These are phyloP conservation scores for Litocranius walleri DNA, from an alignment of 2,113 vertebrate species.

Conservation along the genomic window DNA sequence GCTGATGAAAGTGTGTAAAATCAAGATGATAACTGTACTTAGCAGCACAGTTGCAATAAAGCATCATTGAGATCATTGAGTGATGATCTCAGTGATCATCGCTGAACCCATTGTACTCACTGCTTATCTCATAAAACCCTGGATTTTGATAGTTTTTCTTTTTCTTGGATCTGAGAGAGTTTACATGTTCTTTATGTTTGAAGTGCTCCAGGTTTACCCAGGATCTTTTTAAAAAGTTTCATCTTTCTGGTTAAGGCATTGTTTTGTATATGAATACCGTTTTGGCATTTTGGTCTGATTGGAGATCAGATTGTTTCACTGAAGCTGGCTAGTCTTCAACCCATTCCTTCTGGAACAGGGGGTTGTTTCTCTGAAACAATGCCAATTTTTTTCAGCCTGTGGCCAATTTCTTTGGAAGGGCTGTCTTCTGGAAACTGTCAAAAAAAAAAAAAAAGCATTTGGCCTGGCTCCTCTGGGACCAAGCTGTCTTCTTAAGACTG, in stretches of 20 bases:
- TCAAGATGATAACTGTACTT: background rate
- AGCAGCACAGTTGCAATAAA: background rate
- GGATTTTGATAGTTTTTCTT: background rate
- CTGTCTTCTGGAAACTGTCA: background rate
- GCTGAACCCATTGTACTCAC: background rate
- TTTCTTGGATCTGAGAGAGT: background rate
- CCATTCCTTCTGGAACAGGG: background rate
- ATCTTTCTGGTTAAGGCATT: background rate
- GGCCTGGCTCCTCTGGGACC: background rate
- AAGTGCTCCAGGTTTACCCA: background rate
- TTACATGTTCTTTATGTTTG: background rate
- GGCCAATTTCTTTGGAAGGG: background rate
- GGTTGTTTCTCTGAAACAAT: background rate
- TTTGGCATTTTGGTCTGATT: background rate
- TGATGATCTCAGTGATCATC: background rate
- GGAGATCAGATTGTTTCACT: background rate
- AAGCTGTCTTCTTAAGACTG: background rate
- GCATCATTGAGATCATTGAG: background rate
- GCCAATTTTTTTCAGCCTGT: background rate
- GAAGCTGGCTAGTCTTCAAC: background rate
- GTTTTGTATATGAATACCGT: background rate
- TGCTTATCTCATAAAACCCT: background rate
- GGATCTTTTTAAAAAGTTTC: background rate
- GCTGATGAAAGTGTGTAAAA: background rate
- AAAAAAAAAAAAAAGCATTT: background rate